Evolutionary conservation across 2,113 vertebrate species (phyloP).

Genomic region (Malurus cyaneus): DNA sequence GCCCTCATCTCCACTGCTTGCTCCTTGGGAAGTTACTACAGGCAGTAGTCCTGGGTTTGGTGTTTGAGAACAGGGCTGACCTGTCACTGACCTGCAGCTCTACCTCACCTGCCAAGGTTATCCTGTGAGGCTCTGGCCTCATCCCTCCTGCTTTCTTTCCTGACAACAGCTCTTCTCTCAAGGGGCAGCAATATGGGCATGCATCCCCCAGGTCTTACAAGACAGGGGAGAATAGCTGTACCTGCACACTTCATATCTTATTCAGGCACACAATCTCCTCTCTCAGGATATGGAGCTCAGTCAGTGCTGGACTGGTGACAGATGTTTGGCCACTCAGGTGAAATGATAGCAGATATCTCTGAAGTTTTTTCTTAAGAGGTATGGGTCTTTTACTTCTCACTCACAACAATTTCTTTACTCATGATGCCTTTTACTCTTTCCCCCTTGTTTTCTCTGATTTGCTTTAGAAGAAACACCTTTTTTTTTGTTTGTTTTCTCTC

Average conservation of each 20-base stretch:
- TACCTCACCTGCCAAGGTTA: neutral
- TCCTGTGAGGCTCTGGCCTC: neutral
- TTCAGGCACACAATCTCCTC: neutral
- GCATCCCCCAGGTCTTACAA: neutral
- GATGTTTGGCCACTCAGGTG: neutral
- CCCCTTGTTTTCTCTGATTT: neutral
- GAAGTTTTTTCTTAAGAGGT: neutral
- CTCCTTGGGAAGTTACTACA: neutral
- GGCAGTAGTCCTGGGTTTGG: neutral
- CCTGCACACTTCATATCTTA: neutral
- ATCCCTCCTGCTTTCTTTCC: neutral
- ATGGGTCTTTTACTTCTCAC: neutral
- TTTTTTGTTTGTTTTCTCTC: neutral
- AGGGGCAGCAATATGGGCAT: neutral
- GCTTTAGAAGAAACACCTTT: neutral
- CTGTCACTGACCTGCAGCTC: too few relatives aligned
- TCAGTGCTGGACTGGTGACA: neutral
- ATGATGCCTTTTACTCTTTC: neutral
- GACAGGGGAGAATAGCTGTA: neutral
- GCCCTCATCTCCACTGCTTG: neutral
- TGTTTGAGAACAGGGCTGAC: neutral
- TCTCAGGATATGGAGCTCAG: neutral
- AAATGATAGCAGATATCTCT: neutral
- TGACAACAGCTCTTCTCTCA: neutral
- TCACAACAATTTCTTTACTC: neutral